Evolutionary conservation across 2,113 vertebrate genomes (phyloP).

Genomic region (Oreocharis arfaki): DNA sequence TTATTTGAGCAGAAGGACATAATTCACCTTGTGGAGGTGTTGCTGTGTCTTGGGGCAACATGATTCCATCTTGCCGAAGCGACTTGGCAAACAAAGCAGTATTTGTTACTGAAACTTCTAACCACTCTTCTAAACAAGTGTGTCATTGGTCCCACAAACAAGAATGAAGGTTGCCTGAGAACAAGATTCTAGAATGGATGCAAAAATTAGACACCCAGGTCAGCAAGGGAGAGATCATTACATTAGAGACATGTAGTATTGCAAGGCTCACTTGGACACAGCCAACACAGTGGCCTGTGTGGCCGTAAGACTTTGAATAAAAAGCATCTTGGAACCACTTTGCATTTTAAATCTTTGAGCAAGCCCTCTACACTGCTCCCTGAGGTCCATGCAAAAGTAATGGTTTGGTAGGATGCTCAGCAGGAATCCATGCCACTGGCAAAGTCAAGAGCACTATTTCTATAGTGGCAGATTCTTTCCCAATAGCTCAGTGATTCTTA

Average conservation of each 20-base stretch:
- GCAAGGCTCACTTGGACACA: neutral
- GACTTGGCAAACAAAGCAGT: neutral
- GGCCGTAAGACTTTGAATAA: neutral
- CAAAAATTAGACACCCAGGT: neutral
- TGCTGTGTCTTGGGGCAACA: neutral
- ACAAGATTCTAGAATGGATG: neutral
- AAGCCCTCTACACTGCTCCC: neutral
- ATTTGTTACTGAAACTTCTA: neutral
- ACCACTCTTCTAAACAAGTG: neutral
- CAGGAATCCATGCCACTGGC: neutral
- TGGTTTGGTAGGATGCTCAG: accelerated
- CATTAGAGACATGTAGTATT: neutral
- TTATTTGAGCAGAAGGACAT: neutral
- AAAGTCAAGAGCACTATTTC: neutral
- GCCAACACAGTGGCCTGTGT: neutral
- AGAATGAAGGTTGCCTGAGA: neutral
- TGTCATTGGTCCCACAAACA: neutral
- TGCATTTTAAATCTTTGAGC: neutral
- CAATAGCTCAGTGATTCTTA: neutral
- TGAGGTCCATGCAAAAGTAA: neutral
- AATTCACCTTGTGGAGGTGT: neutral
- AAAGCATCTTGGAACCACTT: neutral
- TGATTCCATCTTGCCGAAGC: neutral
- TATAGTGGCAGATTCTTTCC: neutral
- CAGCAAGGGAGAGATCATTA: neutral